Evolutionary conservation across 1,140 invertebrate genomes (phyloP), one percentile per base, ranked within the genome.

Genomic region (Camponotus pennsylvanicus): DNA sequence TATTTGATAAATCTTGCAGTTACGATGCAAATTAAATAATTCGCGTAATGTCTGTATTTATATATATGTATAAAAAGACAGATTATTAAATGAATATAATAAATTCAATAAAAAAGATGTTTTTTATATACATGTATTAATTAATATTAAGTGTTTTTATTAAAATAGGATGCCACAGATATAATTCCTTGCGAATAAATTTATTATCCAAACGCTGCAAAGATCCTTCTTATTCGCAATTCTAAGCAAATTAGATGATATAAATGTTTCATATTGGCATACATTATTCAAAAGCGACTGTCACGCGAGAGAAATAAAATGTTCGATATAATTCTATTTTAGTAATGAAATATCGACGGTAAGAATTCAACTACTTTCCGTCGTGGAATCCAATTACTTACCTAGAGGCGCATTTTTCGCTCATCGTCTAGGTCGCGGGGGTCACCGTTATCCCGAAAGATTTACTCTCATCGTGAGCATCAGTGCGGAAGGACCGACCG

Each of bases 391-490:
- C 79, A 82, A 82, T 82, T 82, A 82, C 79, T 82, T 82, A 71
- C 18, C 55, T 67, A 27, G 79, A 18, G 64, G 79, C 27, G 27
- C 55, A 67, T 67, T 37, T 71, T 59, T 71, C 42, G 79, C 55
- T n/a, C 55, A 70, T 61, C 69, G 77, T 70, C 34, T 64, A 80
- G 49, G 45, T 80, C 49, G 64, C 69, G 55, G 67, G 55, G 67
- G 79, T 82, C 69, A 73, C 69, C 55, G 67, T 82, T 82, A 82
- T 82, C 79, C 67, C 79, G 69, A 15, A 83, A 83, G 79, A 83
- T 83, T 83, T 83, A 83, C 79, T 83, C 75, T 83, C 79, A 83
- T 63, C 55, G 69, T 37, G 55, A 42, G 6, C 69, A 83, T 11
- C 69, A 70, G 69, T 40, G 79, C 73, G 73, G 63, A 78, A 86